phyloP scores from a whole-genome alignment of 2,113 vertebrate species.

The Xiphorhynchus elegans region DNA sequence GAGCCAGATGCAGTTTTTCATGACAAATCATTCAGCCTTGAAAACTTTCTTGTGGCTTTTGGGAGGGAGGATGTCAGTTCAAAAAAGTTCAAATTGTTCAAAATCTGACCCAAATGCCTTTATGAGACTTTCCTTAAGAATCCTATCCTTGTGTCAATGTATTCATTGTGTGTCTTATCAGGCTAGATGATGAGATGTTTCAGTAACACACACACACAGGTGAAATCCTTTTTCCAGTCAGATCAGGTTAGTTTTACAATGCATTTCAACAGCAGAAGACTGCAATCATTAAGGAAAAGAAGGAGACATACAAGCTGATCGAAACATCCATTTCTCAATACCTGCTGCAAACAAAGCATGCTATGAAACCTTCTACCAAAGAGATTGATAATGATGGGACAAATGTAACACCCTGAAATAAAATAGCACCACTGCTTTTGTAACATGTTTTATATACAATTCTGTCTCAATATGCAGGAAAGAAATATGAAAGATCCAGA shows the following conservation, averaged over 20 bases:
- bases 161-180: not conserved
- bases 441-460: not conserved
- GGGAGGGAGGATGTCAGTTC: not conserved
- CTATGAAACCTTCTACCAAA: not conserved
- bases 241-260: not conserved
- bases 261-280: not conserved
- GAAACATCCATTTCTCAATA: not conserved
- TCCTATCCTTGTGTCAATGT: not conserved
- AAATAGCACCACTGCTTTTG: not conserved
- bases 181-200: not conserved
- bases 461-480: not conserved
- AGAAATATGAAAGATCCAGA: not conserved
- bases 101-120: not conserved
- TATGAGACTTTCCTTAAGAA: not conserved
- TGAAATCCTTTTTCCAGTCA: not conserved
- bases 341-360: not conserved
- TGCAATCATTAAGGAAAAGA: not conserved
- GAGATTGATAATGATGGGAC: not conserved
- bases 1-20: not conserved
- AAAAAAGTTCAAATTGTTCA: not conserved
- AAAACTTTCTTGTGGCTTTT: slow-evolving; percentile 12
- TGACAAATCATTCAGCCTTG: not conserved
- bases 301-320: not conserved
- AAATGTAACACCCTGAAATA: not conserved
- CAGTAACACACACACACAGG: not conserved